A percentile compares a stretch with the other conserved stretches of the same genome.
Conservation (phyloP, 1,140 invertebrate species). For the Rhagoletis pomonella region DNA sequence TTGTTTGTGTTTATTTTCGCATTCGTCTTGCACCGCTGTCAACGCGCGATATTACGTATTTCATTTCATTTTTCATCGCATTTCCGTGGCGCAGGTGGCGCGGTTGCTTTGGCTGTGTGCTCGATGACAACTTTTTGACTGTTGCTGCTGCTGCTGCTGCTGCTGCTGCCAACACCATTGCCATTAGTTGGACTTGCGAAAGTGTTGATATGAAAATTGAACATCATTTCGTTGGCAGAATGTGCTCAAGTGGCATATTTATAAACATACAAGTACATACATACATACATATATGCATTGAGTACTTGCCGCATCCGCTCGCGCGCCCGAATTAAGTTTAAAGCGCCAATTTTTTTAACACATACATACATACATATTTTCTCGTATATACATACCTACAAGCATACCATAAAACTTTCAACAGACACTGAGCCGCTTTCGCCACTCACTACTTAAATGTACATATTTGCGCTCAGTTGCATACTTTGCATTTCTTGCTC, state of each 20-base stretch:
- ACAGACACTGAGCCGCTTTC: background rate
- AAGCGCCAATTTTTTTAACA: background rate
- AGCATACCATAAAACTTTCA: background rate
- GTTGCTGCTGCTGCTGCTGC: background rate
- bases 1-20: background rate
- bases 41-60: background rate
- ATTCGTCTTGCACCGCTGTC: background rate
- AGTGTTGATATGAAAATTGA: slow-evolving; percentile 36
- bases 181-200: background rate
- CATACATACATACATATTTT: no score
- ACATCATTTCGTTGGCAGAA: background rate
- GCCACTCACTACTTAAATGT: background rate
- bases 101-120: background rate
- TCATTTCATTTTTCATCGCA: slow-evolving; percentile 39
- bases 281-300: background rate
- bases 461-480: background rate
- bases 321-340: background rate
- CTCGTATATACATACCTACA: no score
- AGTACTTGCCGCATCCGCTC: background rate
- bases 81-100: background rate
- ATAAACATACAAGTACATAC: background rate
- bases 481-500: background rate
- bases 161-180: background rate
- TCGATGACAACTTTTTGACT: background rate
- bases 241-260: slow-evolving; percentile 8